These are phyloP conservation scores for Catharus bicknelli DNA, from an alignment of 2,113 vertebrate species.

Conservation along the genomic window DNA sequence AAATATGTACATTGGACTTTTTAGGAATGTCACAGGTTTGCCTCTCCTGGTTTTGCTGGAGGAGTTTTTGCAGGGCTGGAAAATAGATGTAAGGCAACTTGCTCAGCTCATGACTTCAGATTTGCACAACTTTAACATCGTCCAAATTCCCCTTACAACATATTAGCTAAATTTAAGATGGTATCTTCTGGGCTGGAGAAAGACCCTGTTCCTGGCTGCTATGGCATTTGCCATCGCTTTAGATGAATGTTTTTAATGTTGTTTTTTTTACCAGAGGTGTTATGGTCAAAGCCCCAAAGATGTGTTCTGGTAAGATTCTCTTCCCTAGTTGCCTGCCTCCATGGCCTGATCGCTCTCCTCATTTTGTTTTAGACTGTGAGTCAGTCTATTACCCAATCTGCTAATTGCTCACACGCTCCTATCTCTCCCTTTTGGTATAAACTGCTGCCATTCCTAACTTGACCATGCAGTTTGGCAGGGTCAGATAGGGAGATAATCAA, in stretches of 20 bases:
- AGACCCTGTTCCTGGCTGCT: neutral
- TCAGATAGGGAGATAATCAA: neutral
- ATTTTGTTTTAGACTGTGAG: neutral
- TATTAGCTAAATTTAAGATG: neutral
- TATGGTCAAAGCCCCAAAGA: neutral
- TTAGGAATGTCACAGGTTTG: neutral
- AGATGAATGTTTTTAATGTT: neutral
- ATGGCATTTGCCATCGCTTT: neutral
- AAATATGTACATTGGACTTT: neutral
- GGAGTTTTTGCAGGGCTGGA: neutral
- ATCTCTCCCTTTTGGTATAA: neutral
- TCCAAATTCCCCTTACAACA: neutral
- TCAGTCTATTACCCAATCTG: neutral
- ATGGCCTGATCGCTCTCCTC: neutral
- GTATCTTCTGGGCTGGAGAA: neutral
- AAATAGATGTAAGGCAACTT: neutral
- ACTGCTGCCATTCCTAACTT: neutral
- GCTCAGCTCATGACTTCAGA: neutral
- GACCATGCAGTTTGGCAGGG: neutral
- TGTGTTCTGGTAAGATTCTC: neutral
- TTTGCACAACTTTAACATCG: neutral
- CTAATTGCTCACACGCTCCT: neutral
- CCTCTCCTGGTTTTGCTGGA: neutral
- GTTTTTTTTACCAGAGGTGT: neutral
- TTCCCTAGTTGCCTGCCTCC: neutral